Evolutionary conservation across 2,888 invertebrate genomes (phyloP), one percentile per base, ranked within the genome.

Genomic region (Aromia moschata): DNA sequence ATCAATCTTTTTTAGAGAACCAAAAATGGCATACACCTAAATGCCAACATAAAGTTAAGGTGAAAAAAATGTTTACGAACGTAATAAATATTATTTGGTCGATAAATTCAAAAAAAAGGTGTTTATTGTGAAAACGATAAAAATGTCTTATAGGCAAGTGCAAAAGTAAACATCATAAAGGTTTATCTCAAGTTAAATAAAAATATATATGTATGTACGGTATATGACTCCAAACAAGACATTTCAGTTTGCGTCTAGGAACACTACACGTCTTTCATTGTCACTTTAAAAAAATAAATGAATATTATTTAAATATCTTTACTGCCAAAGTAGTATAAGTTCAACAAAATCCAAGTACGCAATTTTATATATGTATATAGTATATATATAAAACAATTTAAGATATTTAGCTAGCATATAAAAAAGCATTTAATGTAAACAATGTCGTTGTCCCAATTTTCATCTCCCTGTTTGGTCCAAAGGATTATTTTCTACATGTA

Each of bases 151-250:
- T 20, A 38, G 16, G 37, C 49, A 49, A 49, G 49, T 49, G 38
- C 15, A 38, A 14, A n/a, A 25, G 38, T 40, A 49, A 49, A 49
- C 10, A 49, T 14, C 18, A 37, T 47, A 47, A 47, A 37, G 5
- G 5, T 15, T 49, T 49, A 49, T 49, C 49, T 25, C 18, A 49
- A 49, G 38, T 49, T 38, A 49, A 49, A 49, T 49, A 49, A 38
- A 49, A 49, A 36, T 33, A 18, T 30, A 31, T 18, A n/a, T n/a
- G n/a, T 25, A 25, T 25, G 25, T 25, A 25, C 7, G 25, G 3
- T 5, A 36, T n/a, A 49, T 25, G 30, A 20, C 16, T 38, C 25
- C 33, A 15, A 38, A 49, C 18, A 49, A 37, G 49, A 20, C 14
- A 11, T 15, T 30, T 33, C 17, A 46, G 4, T 7, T 9, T 16